These are phyloP conservation scores for Lamellibrachia luymesi DNA, from an alignment of 1,140 invertebrate genomes.

Conservation along the genomic window DNA sequence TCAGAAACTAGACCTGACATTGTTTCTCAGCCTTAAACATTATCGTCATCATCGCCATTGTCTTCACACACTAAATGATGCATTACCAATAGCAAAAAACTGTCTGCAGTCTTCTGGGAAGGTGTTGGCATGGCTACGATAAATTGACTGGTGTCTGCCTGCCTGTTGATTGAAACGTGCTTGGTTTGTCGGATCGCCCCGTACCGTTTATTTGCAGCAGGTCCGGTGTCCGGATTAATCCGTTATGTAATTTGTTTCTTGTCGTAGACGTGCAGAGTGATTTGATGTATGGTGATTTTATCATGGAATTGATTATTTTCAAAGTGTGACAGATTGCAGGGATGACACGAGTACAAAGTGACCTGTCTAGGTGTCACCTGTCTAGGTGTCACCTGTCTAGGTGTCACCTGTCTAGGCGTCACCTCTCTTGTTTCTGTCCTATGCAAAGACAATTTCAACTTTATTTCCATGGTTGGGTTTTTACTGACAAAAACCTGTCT, in stretches of 20 bases:
- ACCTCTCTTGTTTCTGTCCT: not conserved
- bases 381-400: too few relatives aligned
- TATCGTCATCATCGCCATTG: not conserved
- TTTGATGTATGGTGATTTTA: not conserved
- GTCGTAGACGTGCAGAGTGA: not conserved
- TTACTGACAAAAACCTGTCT: too few relatives aligned
- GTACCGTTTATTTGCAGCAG: not conserved
- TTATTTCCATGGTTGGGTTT: too few relatives aligned
- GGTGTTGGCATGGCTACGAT: not conserved
- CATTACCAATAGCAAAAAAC: not conserved
- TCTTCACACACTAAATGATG: not conserved
- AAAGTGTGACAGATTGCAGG: not conserved
- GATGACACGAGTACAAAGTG: not conserved
- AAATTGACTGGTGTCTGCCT: not conserved
- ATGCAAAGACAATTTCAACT: not conserved
- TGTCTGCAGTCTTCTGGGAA: not conserved
- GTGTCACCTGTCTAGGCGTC: too few relatives aligned
- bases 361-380: too few relatives aligned
- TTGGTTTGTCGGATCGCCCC: not conserved
- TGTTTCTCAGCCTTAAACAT: not conserved
- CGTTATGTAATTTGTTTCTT: not conserved
- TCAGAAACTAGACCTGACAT: not conserved
- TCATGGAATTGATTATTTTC: not conserved
- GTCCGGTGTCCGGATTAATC: not conserved
- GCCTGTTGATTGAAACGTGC: constrained; percentile 3